A percentile compares a stretch with the other conserved stretches of the same genome.
Evolutionary conservation across 2,113 vertebrate genomes (phyloP).

Genomic region (Cyprinodon variegatus): DNA sequence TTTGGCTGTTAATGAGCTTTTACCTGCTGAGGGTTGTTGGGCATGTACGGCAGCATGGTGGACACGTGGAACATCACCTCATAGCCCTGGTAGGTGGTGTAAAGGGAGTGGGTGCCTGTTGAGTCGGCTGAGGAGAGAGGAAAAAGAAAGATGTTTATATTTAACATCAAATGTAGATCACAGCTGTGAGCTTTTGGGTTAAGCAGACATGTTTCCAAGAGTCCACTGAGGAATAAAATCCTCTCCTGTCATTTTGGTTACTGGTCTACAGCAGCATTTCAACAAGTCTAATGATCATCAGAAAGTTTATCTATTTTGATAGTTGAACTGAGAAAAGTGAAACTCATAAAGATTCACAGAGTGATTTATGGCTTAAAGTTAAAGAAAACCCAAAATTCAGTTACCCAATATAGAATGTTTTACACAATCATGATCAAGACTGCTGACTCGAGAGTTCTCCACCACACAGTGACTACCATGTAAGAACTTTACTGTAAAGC

Average conservation of each 20-base stretch:
- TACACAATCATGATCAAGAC: not conserved
- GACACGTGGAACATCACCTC: conserved; percentile 98
- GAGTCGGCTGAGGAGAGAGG: conserved; percentile 84
- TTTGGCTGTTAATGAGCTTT: conserved; percentile 9
- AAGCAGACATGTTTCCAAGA: not conserved
- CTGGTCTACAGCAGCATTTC: not conserved
- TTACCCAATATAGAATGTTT: too few relatives aligned
- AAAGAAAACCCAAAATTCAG: not conserved
- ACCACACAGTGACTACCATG: not conserved
- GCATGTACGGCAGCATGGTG: conserved; percentile 95
- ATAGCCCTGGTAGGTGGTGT: conserved; percentile 93
- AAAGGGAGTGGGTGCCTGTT: conserved; percentile 93
- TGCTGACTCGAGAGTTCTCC: not conserved
- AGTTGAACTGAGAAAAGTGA: too few relatives aligned
- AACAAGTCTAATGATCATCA: not conserved
- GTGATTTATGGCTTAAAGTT: not conserved
- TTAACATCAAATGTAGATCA: not conserved
- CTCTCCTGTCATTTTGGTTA: not conserved
- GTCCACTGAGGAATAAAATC: not conserved
- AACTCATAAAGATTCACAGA: not conserved
- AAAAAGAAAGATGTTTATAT: conserved; percentile 15
- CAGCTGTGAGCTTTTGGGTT: not conserved
- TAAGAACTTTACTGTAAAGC: too few relatives aligned
- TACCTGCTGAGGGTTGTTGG: conserved; percentile 95
- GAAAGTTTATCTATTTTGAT: not conserved